A percentile compares a stretch with the other conserved stretches of the same genome.
phyloP scores from a whole-genome alignment of 2,888 invertebrate genomes.

The Harmothoe impar region DNA sequence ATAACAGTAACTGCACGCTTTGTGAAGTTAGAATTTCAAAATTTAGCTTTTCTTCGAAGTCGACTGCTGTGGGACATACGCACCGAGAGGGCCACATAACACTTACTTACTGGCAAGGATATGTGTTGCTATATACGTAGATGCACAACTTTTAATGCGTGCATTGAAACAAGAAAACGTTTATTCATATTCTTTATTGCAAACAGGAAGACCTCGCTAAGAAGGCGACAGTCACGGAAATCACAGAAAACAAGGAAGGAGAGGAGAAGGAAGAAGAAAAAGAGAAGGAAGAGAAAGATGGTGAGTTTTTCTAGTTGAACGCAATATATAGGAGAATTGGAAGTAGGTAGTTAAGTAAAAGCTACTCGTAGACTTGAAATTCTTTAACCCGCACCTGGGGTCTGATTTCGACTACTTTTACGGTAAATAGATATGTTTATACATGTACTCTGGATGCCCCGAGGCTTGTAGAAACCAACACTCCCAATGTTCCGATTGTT shows the following conservation, averaged over 20 bases:
- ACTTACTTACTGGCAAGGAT: background rate
- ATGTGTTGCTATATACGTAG: background rate
- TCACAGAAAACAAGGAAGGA: slow-evolving; percentile 80
- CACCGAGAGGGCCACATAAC: slow-evolving; percentile 46
- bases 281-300: slow-evolving; percentile 73
- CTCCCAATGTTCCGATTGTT: no score
- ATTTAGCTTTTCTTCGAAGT: background rate
- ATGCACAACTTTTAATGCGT: no score
- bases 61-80: slow-evolving; percentile 32
- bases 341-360: no score
- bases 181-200: slow-evolving; percentile 5
- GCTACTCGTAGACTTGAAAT: no score
- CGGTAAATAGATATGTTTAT: no score
- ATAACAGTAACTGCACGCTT: background rate
- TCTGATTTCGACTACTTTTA: no score
- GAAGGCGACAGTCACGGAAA: slow-evolving; percentile 87
- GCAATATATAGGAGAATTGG: no score
- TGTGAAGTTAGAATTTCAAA: background rate
- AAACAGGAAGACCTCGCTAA: slow-evolving; percentile 85
- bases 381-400: no score
- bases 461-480: no score
- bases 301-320: background rate
- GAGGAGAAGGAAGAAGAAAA: slow-evolving; percentile 77
- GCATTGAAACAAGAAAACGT: background rate
- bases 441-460: no score